phyloP scores from a whole-genome alignment of 2,113 vertebrate genomes.

The Eidolon helvum region DNA sequence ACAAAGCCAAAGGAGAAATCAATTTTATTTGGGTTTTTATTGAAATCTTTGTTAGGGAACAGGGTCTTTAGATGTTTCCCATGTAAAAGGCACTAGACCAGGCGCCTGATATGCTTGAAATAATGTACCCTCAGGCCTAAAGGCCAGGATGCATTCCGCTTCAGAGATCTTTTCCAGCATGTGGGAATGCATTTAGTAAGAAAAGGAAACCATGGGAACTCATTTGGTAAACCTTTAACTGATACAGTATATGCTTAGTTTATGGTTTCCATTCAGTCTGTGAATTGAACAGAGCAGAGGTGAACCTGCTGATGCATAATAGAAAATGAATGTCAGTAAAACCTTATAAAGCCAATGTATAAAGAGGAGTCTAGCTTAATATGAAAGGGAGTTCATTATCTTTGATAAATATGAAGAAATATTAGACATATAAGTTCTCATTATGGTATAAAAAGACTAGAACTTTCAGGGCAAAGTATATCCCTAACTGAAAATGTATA shows the following conservation, averaged over 20 bases:
- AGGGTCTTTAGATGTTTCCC: constrained; percentile 74
- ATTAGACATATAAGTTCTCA: not conserved
- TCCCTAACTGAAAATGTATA: not conserved
- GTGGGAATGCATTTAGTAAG: constrained; percentile 71
- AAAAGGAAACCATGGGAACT: constrained; percentile 74
- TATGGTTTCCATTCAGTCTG: constrained; percentile 58
- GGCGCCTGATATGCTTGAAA: constrained; percentile 74
- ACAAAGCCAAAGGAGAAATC: constrained; percentile 51
- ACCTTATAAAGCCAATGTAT: not conserved
- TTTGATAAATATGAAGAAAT: not conserved
- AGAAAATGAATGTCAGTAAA: constrained; percentile 55
- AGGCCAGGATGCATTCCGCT: constrained; percentile 76
- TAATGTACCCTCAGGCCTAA: constrained; percentile 75
- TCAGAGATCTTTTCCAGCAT: constrained; percentile 80
- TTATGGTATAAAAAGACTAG: not conserved
- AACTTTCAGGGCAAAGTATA: not conserved
- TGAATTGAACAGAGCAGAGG: constrained; percentile 47
- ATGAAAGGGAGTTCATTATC: not conserved
- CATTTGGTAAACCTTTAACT: constrained; percentile 77
- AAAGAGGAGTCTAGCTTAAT: not conserved
- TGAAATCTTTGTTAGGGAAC: constrained; percentile 71
- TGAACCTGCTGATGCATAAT: constrained; percentile 11
- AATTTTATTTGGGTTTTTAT: constrained; percentile 64
- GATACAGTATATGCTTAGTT: constrained; percentile 52
- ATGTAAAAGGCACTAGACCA: constrained; percentile 73